Evolutionary conservation across 2,113 vertebrate species (phyloP), one percentile per base, ranked within the genome.

Genomic region (Acrocephalus kingi): DNA sequence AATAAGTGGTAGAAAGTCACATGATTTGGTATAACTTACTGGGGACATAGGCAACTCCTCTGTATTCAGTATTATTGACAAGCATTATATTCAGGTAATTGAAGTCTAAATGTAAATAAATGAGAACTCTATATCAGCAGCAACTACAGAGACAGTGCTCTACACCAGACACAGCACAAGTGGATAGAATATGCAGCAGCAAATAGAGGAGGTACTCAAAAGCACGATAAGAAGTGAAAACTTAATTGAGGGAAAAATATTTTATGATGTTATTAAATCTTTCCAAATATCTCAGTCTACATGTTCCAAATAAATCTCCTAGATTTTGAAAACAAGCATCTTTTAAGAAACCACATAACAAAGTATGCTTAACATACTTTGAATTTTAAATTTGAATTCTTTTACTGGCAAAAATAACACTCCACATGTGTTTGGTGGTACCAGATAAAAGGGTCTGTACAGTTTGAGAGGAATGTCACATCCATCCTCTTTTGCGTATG

Each of bases 401-500:
- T 83, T 77, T 41, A 63, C 63, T 81, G 39, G 87, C 25, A 85
- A 96, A 97, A 96, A 78, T 71, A 75, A 87, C 22, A 33, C 4
- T 5, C 25, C 67, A 45, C 28, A 35, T 19, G 41, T 80, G 75
- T 84, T 90, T 71, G 88, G 90, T 88, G 90, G 52, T 30, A 31
- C 39, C 82, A 80, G 64, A 93, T 91, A 63, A 92, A 96, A 93
- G 56, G 69, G 58, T 91, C 85, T 80, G 78, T 83, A 49, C 21
- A 87, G 84, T 92, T 94, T 80, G 67, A 90, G 92, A 78, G 52
- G 86, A 89, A 93, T 94, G 92, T 79, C 95, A 94, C 80, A 94
- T 96, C 94, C 85, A 92, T 95, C 86, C 95, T 96, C 80, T 92
- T 96, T 92, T 96, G 67, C 49, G 45, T 91, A 95, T 96, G 96